Percentiles rank a stretch among this genome's conserved stretches.
Evolutionary conservation across 53 echinoderm and acorn worm genomes (phyloP).

Genomic region (Temnopleurus reevesii): DNA sequence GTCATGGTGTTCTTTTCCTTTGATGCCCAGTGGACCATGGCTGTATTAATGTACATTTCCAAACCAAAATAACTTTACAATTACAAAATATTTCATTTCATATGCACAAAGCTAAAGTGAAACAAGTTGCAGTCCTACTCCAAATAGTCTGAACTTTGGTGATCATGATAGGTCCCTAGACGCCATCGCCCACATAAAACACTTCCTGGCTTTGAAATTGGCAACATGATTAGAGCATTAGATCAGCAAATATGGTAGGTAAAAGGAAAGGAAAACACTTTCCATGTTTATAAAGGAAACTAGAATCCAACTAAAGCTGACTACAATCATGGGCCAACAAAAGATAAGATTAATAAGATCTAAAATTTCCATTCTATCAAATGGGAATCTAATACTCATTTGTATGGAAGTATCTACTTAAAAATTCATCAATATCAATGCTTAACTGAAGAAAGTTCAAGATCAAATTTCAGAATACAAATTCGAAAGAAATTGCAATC

Average conservation of each 20-base stretch:
- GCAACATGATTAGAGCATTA: conserved; percentile 13
- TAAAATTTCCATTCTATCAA: no score
- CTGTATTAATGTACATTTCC: not conserved
- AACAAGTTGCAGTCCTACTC: not conserved
- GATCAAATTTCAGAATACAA: no score
- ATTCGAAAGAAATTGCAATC: no score
- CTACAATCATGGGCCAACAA: no score
- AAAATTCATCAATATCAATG: no score
- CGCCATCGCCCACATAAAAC: not conserved
- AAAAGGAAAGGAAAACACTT: not conserved
- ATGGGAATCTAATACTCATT: no score
- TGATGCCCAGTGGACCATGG: not conserved
- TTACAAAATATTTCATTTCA: no score
- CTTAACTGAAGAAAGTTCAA: no score
- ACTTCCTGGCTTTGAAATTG: not conserved
- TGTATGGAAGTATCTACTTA: no score
- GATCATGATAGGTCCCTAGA: conserved; percentile 6
- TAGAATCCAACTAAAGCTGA: no score
- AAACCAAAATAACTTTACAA: not conserved
- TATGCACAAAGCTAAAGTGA: conserved; percentile 9
- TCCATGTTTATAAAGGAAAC: no score
- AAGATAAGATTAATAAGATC: no score
- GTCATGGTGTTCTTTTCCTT: not conserved
- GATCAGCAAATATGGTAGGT: conserved; percentile 13
- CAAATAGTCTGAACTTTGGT: not conserved